Percentiles rank a stretch among this genome's conserved stretches.
Conservation (phyloP, 2,797 vertebrate species). For the Hemibagrus guttatus region DNA sequence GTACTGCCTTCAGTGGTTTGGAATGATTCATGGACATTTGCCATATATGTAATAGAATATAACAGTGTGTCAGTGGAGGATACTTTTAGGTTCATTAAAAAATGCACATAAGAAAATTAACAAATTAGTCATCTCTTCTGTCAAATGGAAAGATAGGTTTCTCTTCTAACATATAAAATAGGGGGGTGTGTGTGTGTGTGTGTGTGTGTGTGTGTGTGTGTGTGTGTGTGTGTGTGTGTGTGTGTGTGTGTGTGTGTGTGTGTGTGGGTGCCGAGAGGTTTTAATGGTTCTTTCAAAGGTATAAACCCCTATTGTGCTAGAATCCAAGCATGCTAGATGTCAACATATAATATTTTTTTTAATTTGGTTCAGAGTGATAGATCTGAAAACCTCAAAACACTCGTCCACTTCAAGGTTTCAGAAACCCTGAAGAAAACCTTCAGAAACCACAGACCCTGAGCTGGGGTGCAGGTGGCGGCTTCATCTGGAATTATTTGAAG, state of each 20-base stretch:
- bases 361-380: not conserved
- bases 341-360: not conserved
- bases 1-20: slow-evolving; percentile 61
- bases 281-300: not conserved
- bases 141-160: slow-evolving; percentile 56
- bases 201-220: slow-evolving; percentile 4
- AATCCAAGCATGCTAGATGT: not conserved
- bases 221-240: slow-evolving; percentile 12
- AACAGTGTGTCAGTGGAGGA: slow-evolving; percentile 62
- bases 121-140: slow-evolving; percentile 69
- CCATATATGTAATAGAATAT: slow-evolving; percentile 49
- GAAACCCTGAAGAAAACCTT: too few species aligned
- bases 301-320: not conserved
- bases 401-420: slow-evolving; percentile 46
- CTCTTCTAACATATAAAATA: too few species aligned
- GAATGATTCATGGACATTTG: slow-evolving; percentile 58
- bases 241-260: not conserved
- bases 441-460: slow-evolving; percentile 45
- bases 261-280: not conserved
- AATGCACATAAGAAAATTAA: slow-evolving; percentile 64
- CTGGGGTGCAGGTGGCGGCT: slow-evolving; percentile 34
- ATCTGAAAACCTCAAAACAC: slow-evolving; percentile 31
- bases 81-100: slow-evolving; percentile 62
- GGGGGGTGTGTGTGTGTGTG: not conserved
- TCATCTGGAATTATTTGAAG: slow-evolving; percentile 48